A percentile compares a stretch with the other conserved stretches of the same genome.
These are phyloP conservation scores for Brachyalestes nurse DNA, from an alignment of 2,797 vertebrate genomes.

Conservation along the genomic window DNA sequence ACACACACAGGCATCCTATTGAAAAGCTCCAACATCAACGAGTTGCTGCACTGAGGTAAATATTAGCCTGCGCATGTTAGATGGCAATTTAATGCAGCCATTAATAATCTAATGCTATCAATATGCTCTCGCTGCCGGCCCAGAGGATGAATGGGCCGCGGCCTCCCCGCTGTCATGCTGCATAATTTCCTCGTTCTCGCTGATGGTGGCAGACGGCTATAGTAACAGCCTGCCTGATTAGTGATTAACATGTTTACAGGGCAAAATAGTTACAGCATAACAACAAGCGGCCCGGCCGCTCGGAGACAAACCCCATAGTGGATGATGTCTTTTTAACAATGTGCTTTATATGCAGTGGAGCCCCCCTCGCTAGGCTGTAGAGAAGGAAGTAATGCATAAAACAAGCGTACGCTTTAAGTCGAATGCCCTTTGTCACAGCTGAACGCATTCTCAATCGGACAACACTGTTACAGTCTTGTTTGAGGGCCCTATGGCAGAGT, in stretches of 20 bases:
- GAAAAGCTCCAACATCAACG: slow-evolving; percentile 20
- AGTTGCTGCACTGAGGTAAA: slow-evolving; percentile 51
- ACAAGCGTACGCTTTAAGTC: slow-evolving; percentile 53
- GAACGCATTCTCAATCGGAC: slow-evolving; percentile 50
- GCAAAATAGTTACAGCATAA: slow-evolving; percentile 63
- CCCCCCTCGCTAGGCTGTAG: slow-evolving; percentile 22
- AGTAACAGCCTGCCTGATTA: slow-evolving; percentile 72
- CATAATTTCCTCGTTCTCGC: slow-evolving; percentile 75
- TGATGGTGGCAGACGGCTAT: slow-evolving; percentile 68
- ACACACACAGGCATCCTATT: not conserved
- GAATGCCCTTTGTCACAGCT: slow-evolving; percentile 59
- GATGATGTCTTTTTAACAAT: slow-evolving; percentile 75
- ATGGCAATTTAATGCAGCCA: slow-evolving; percentile 70
- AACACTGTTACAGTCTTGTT: slow-evolving; percentile 36
- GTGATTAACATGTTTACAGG: slow-evolving; percentile 78
- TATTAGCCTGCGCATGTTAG: slow-evolving; percentile 69
- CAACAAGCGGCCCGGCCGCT: slow-evolving; percentile 48
- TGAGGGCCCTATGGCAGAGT: slow-evolving; percentile 10
- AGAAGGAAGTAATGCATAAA: slow-evolving; percentile 59
- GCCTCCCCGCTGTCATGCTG: slow-evolving; percentile 60
- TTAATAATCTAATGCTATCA: slow-evolving; percentile 69
- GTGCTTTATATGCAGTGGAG: slow-evolving; percentile 56
- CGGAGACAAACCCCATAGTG: slow-evolving; percentile 59
- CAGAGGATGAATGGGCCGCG: slow-evolving; percentile 61
- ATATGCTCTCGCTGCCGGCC: slow-evolving; percentile 67